Conservation (phyloP, 2,113 vertebrate species). For the Hypomesus transpacificus region DNA sequence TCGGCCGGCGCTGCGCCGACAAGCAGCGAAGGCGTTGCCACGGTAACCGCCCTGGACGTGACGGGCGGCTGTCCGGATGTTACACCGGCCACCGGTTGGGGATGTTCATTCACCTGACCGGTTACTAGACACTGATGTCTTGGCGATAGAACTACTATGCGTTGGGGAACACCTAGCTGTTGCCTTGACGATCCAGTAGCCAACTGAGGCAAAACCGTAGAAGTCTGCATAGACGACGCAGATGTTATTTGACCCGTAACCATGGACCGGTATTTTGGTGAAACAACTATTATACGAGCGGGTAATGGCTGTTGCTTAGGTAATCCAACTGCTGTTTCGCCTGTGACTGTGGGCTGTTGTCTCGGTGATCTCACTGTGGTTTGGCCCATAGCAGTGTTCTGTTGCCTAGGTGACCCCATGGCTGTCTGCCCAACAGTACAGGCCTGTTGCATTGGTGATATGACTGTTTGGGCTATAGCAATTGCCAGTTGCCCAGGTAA, state of each 20-base stretch:
- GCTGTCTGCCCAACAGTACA: too few species aligned
- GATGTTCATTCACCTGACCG: not conserved
- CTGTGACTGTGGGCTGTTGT: too few species aligned
- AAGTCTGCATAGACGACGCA: too few species aligned
- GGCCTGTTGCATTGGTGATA: not conserved
- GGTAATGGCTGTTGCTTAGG: slow-evolving; percentile 4
- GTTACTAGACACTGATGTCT: not conserved
- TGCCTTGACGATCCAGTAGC: not conserved
- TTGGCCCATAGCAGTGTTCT: too few species aligned
- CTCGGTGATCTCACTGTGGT: too few species aligned
- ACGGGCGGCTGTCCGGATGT: too few species aligned
- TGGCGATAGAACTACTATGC: not conserved
- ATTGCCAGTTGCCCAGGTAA: not conserved
- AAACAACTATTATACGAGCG: not conserved
- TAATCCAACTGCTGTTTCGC: too few species aligned
- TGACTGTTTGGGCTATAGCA: not conserved
- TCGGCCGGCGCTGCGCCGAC: slow-evolving; percentile 16
- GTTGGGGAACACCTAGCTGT: not conserved
- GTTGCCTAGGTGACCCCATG: too few species aligned
- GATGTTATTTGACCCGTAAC: not conserved
- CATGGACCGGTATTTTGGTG: not conserved
- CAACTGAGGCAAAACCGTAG: not conserved
- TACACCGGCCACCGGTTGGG: too few species aligned
- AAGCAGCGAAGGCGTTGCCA: too few species aligned
- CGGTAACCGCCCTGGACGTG: too few species aligned